A percentile compares a stretch with the other conserved stretches of the same genome.
These are phyloP conservation scores for Erethizon dorsatum DNA, from an alignment of 2,797 vertebrate species.

Conservation along the genomic window DNA sequence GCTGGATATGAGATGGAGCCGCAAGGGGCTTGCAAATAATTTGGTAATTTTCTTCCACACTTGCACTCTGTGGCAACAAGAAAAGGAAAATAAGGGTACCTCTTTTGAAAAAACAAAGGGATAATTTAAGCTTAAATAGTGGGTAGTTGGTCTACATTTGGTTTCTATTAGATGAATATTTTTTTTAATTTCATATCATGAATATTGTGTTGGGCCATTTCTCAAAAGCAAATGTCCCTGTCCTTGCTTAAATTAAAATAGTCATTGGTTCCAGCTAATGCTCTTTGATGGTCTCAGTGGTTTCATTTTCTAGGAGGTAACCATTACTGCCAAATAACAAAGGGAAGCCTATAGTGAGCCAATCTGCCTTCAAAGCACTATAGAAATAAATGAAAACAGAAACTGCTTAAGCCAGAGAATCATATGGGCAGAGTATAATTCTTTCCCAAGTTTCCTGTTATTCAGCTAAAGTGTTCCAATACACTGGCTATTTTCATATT, in stretches of 20 bases:
- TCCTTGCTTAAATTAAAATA: conserved; percentile 26
- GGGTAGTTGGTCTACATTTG: neutral
- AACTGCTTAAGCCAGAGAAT: neutral
- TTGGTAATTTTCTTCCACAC: neutral
- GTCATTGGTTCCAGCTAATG: neutral
- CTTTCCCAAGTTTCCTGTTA: neutral
- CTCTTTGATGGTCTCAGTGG: neutral
- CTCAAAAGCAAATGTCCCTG: neutral
- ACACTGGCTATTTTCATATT: conserved; percentile 6
- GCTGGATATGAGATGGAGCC: neutral
- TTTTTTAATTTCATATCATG: neutral
- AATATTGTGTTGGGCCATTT: neutral
- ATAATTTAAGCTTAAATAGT: neutral
- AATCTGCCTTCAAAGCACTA: conserved; percentile 18
- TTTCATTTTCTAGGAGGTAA: conserved; percentile 29
- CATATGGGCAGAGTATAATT: neutral
- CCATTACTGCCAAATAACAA: neutral
- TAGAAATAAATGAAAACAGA: conserved; percentile 60
- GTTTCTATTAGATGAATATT: neutral
- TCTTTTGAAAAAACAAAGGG: neutral
- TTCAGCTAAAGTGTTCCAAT: neutral
- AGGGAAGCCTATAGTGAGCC: neutral
- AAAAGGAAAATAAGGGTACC: neutral
- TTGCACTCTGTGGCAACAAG: neutral
- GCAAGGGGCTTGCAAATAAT: neutral